Base-by-base conservation (phyloP, 2,888 invertebrate genomes). In the Elysia crispata region DNA sequence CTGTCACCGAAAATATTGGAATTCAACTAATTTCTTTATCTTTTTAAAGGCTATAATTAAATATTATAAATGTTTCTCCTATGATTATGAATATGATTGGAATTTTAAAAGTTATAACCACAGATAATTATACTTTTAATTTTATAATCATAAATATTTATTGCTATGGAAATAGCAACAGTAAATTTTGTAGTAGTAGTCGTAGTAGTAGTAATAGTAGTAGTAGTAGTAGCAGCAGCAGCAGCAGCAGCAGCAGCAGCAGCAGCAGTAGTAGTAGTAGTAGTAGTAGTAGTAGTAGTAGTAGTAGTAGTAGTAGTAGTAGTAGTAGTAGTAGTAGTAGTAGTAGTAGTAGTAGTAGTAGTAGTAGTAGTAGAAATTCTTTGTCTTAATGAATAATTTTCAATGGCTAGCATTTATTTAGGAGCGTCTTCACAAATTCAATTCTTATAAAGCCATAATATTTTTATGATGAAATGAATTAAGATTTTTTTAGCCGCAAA, bases 241-340 rank as follows among this genome's bases (percentile, higher is more conserved):
- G 25, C 33, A 70, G 25, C n/a, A 70, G 25, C n/a, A 70, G 25
- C n/a, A 70, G 25, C 33, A 70, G 25, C 33, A 70, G 25, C 33
- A 33, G 20, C 33, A 41, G 25, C 33, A 70, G 33, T 70, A 70
- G 25, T 49, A 70, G 25, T 70, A 70, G 25, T 70, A 70, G 25
- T 70, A 70, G 25, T 70, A 31, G 20, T 70, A 70, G 20, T 70
- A 70, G 20, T 70, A 31, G 20, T 70, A 70, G 20, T 70, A 70
- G 20, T 70, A 70, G 20, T 41, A 70, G 25, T 70, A 70, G 25
- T 70, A 70, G 25, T 70, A 70, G 25, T 70, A 70, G 25, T 70
- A 70, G 25, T 70, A 70, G 49, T 70, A 41, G n/a, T 41, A 70
- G 49, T 70, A 70, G 20, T 70, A 70, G 28, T 41, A 70, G 33